Evolutionary conservation across 2,797 vertebrate species (phyloP), one percentile per base, ranked within the genome.

Genomic region (Sebastiscus albofasciatus): DNA sequence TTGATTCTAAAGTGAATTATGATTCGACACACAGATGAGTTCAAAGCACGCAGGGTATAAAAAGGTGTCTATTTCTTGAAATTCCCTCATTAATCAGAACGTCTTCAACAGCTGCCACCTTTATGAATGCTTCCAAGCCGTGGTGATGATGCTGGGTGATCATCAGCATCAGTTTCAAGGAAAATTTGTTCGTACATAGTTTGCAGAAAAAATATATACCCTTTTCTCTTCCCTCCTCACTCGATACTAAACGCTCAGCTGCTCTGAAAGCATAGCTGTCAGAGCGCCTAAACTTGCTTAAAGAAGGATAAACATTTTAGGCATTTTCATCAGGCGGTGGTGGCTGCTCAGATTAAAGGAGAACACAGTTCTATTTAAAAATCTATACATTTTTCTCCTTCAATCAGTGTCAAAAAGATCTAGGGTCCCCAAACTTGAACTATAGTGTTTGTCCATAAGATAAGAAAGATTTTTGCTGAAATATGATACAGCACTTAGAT

Each of bases 221-320:
- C 66, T n/a, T 29, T 66, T 72, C 27, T 72, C 56, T 68, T 83
- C 79, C 66, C 70, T 83, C 68, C 27, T 77, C 59, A 54, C 75
- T 70, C 61, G 46, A 61, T 18, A 31, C 42, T 52, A 67, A 86
- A 83, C 8, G 54, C 82, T 72, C 72, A 77, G 64, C 80, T 74
- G 85, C 72, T 75, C 71, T 67, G 71, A 81, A 75, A 82, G 65
- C 87, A 69, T 70, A 75, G 69, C 83, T 86, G 79, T 89, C 89
- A 87, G 67, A 79, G 70, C 49, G 36, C 56, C 66, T 82, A 70
- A 89, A 92, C 85, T 87, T 86, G 81, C 87, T 89, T 79, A 81
- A 85, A 89, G 90, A 84, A 81, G 82, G 75, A 79, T 90, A 84
- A 91, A 93, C 88, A 92, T 93, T 90, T 87, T 79, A 86, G 90